A percentile compares a stretch with the other conserved stretches of the same genome.
These are phyloP conservation scores for Drosophila mulleri DNA, from an alignment of 2,888 invertebrate genomes.

Conservation along the genomic window DNA sequence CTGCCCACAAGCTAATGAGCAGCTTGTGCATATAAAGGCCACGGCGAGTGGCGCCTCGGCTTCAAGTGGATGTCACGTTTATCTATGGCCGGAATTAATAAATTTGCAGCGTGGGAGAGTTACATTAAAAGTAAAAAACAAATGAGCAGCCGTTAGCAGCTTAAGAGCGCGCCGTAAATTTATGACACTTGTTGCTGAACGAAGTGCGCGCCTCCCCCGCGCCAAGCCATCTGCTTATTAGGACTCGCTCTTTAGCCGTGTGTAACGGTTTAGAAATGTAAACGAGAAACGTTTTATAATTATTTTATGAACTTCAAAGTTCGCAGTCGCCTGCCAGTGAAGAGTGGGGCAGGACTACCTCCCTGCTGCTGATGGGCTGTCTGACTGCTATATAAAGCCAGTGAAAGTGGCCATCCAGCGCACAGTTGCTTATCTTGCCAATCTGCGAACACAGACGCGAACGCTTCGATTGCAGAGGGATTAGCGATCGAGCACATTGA, in stretches of 20 bases:
- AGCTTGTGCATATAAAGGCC: constrained; percentile 49
- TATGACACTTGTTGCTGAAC: constrained; percentile 79
- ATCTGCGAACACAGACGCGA: constrained; percentile 35
- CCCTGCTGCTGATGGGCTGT: not conserved
- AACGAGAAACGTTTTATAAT: constrained; percentile 78
- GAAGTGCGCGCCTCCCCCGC: not conserved
- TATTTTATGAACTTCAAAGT: constrained; percentile 81
- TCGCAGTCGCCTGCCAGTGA: constrained; percentile 24
- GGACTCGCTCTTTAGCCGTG: constrained; percentile 68
- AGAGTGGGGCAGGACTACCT: constrained; percentile 25
- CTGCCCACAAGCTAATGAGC: constrained; percentile 57
- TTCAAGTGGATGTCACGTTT: constrained; percentile 75
- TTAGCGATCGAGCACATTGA: constrained; percentile 5
- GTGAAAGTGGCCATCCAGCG: constrained; percentile 29
- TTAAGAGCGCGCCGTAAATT: constrained; percentile 61
- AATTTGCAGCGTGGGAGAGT: constrained; percentile 54
- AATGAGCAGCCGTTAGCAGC: constrained; percentile 58
- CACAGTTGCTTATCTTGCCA: constrained; percentile 62
- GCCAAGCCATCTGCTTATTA: constrained; percentile 62
- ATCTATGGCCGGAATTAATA: constrained; percentile 75
- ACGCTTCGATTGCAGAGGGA: constrained; percentile 1
- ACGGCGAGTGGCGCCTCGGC: constrained; percentile 36
- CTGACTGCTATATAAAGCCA: constrained; percentile 54
- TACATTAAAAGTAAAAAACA: constrained; percentile 26
- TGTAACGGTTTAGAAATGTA: constrained; percentile 81